Evolutionary conservation across 2,797 vertebrate genomes (phyloP), one percentile per base, ranked within the genome.

Genomic region (Sciurus carolinensis): DNA sequence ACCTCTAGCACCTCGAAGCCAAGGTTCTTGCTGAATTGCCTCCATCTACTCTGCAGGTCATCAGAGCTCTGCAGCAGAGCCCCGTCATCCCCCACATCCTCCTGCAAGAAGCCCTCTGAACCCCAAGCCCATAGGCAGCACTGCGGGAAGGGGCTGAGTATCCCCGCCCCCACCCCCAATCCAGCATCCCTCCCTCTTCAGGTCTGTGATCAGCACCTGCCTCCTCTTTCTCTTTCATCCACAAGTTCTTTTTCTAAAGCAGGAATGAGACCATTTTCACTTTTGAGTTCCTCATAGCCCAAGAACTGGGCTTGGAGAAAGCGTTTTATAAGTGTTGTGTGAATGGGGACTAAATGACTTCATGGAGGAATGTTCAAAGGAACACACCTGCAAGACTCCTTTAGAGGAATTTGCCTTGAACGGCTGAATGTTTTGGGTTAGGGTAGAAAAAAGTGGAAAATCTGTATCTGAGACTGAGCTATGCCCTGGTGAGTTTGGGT

Each of bases 131-230:
- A 28, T 12, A 18, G n/a, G 33, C 64, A 47, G 71, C 3, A 50
- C 4, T 54, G 10, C 8, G 0, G 0, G 18, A 24, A 33, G 3
- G 13, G 22, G 42, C 50, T 15, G 13, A 24, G 44, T 4, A 0
- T 9, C 50, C 12, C 28, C 73, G 39, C 39, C 3, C 39, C 33
- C 26, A 1, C 8, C 59, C 57, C 8, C 7, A 62, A 24, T 17
- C 80, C 33, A 72, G 86, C 36, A 4, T 57, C 33, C 0, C 30
- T 39, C 14, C 18, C 26, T 20, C 26, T n/a, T 47, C 33, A 15
- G 11, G 44, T 71, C 44, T 73, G 36, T 12, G n/a, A 50, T 64
- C 33, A 62, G 62, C 28, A 28, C 24, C 50, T 36, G 18, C 7
- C 57, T 87, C 64, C 44, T 42, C 11, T 57, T 57, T 30, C 52